These are phyloP conservation scores for Lerema accius DNA, from an alignment of 1,140 invertebrate species.

Conservation along the genomic window DNA sequence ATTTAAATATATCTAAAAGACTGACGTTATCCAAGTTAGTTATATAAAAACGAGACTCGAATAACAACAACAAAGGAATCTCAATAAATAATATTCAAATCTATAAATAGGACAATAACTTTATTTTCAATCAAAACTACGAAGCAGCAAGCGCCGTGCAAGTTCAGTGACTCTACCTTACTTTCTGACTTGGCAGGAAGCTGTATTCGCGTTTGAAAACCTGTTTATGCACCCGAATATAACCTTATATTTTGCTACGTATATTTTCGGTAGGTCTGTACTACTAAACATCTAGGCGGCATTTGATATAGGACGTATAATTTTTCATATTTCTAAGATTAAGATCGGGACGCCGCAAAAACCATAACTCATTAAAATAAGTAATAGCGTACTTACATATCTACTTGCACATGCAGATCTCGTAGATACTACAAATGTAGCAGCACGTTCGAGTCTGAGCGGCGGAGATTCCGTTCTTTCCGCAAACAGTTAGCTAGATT, in stretches of 20 bases:
- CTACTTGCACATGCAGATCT: conserved; percentile 30
- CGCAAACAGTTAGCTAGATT: conserved; percentile 24
- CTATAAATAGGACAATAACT: conserved; percentile 17
- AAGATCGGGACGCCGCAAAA: conserved; percentile 14
- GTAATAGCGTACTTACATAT: neutral
- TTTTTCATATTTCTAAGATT: conserved; percentile 6
- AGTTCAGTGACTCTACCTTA: conserved; percentile 78
- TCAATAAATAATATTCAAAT: conserved; percentile 18
- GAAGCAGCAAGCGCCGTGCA: conserved; percentile 70
- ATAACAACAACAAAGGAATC: neutral
- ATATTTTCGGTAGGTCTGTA: conserved; percentile 52
- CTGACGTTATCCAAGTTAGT: neutral
- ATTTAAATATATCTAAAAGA: neutral
- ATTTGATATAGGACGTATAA: conserved; percentile 8
- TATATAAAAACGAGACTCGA: neutral
- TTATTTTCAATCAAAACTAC: conserved; percentile 65
- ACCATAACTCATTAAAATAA: conserved; percentile 16
- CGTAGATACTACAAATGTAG: conserved; percentile 27
- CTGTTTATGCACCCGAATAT: conserved; percentile 75
- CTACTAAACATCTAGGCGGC: conserved; percentile 33
- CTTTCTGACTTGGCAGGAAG: conserved; percentile 72
- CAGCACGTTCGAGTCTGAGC: neutral
- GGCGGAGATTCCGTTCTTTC: conserved; percentile 23
- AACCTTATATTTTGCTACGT: conserved; percentile 40
- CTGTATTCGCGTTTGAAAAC: conserved; percentile 73